These are phyloP conservation scores for Kryptopterus vitreolus DNA, from an alignment of 2,797 vertebrate species.

Conservation along the genomic window DNA sequence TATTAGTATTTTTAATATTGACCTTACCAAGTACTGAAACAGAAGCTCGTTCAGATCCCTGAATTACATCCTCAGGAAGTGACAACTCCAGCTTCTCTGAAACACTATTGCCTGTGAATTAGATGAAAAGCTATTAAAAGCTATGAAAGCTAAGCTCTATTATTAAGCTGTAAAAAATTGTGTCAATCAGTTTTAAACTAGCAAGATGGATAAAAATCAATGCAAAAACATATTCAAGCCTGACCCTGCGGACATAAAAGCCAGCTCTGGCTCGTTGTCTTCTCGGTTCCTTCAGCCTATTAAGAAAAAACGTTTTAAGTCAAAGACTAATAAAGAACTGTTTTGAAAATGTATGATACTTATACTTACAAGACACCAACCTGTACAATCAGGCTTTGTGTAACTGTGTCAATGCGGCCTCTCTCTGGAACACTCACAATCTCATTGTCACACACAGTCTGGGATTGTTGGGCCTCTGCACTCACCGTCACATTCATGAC, in stretches of 20 bases:
- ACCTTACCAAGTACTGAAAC: conserved; percentile 36
- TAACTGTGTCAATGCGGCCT: conserved; percentile 73
- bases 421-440: conserved; percentile 66
- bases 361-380: conserved; percentile 51
- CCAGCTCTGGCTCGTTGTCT: conserved; percentile 62
- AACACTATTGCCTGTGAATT: conserved; percentile 53
- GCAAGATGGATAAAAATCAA: neutral
- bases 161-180: neutral
- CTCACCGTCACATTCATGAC: conserved; percentile 72
- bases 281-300: conserved; percentile 69
- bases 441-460: conserved; percentile 68
- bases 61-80: conserved; percentile 62
- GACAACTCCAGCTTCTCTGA: conserved; percentile 56
- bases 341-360: neutral
- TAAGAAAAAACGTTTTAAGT: neutral
- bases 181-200: neutral
- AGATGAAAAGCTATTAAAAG: neutral
- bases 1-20: neutral
- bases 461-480: conserved; percentile 72
- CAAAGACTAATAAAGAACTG: neutral
- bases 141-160: too few species aligned
- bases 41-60: conserved; percentile 60
- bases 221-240: conserved; percentile 13
- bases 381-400: conserved; percentile 66
- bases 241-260: conserved; percentile 72